Percentiles rank a stretch among this genome's conserved stretches.
phyloP scores from a whole-genome alignment of 2,888 invertebrate species.

The Pollenia labialis region DNA sequence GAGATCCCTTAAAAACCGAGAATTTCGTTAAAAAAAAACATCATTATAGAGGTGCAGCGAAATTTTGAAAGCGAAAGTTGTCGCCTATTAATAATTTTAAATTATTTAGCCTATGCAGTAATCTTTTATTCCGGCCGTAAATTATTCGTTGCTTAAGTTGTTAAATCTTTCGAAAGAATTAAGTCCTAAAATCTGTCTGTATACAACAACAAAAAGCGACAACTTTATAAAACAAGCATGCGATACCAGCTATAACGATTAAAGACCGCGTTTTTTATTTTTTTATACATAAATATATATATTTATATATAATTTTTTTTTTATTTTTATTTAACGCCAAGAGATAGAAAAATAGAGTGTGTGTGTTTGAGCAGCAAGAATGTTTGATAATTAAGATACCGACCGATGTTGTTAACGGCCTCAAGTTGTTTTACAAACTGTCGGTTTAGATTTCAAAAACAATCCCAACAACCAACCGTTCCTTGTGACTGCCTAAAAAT shows the following conservation, averaged over 20 bases:
- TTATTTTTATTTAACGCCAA: constrained; percentile 42
- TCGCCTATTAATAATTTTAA: background rate
- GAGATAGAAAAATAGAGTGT: constrained; percentile 5
- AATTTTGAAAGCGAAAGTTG: constrained; percentile 48
- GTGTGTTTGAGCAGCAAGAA: constrained; percentile 45
- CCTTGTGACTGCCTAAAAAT: constrained; percentile 82
- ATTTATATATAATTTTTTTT: constrained; percentile 29
- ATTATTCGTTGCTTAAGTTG: constrained; percentile 17
- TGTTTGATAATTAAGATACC: constrained; percentile 72
- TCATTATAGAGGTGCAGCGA: background rate
- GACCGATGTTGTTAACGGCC: constrained; percentile 75
- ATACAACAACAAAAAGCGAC: constrained; percentile 27
- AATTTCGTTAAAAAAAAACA: constrained; percentile 9
- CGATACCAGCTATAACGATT: constrained; percentile 63
- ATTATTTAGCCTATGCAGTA: background rate
- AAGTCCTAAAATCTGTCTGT: constrained; percentile 3
- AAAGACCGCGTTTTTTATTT: constrained; percentile 58
- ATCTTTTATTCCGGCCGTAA: constrained; percentile 15
- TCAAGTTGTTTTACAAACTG: constrained; percentile 58
- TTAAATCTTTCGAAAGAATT: constrained; percentile 29
- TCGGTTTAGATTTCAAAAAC: constrained; percentile 56
- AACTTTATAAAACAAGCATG: constrained; percentile 54
- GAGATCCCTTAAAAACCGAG: background rate
- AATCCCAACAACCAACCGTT: constrained; percentile 79
- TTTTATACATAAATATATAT: constrained; percentile 24